Evolutionary conservation across 2,797 vertebrate genomes (phyloP).

Genomic region (Falco concolor): DNA sequence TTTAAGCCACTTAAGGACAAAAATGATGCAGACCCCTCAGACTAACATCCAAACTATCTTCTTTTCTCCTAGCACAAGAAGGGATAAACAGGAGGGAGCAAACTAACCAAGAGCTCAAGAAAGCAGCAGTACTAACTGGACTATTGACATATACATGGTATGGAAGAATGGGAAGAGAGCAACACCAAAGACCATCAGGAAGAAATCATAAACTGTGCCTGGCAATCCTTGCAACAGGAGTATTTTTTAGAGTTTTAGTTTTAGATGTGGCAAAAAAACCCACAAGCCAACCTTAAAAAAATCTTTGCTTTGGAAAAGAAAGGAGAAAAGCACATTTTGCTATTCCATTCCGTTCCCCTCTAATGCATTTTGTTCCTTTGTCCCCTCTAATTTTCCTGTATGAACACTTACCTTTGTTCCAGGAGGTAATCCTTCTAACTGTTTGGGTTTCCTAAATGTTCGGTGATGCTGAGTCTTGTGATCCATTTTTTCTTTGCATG

Average conservation of each 20-base stretch:
- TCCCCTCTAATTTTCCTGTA: not conserved
- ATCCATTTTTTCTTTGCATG: constrained; percentile 93
- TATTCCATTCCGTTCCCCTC: not conserved
- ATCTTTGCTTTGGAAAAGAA: not conserved
- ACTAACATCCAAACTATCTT: not conserved
- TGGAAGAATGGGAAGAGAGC: not conserved
- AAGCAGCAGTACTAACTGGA: not conserved
- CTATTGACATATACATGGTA: not conserved
- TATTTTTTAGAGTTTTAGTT: not conserved
- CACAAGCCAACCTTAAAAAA: not conserved
- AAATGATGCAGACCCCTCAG: not conserved
- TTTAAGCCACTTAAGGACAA: not conserved
- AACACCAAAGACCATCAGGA: not conserved
- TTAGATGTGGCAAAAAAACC: not conserved
- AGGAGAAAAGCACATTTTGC: not conserved
- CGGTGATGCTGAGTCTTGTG: constrained; percentile 92
- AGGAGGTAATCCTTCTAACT: constrained; percentile 92
- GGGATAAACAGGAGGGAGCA: not conserved
- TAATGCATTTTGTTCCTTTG: not conserved
- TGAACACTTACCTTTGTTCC: constrained; percentile 88
- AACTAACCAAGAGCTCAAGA: not conserved
- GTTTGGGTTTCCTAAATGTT: constrained; percentile 92
- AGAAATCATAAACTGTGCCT: not conserved
- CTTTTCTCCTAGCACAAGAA: not conserved
- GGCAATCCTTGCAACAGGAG: not conserved